Base-by-base conservation (phyloP, 2,888 invertebrate species). In the Melieria omissa region DNA sequence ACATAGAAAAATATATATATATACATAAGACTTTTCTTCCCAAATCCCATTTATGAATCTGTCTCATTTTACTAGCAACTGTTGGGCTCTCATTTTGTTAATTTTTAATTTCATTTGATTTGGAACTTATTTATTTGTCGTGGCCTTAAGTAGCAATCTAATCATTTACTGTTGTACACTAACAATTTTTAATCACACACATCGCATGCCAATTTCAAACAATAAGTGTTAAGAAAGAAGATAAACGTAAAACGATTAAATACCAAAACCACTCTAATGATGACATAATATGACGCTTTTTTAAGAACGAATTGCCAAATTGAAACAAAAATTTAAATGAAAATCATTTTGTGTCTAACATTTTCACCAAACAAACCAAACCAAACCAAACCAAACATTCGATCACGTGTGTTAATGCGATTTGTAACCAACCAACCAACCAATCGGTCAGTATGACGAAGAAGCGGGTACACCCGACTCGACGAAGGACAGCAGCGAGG, bases 401-500 rank as follows among this genome's bases (percentile, higher is more conserved):
- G 61, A 42, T 52, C 60, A 67, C 58, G 57, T 67, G 67, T 60
- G 52, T 44, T 44, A 10, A 14, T 16, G 16, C 65, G 44, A 65
- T 55, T 16, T 54, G 45, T 55, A 55, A 65, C 46, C 61, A 16
- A 61, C 47, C 46, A 63, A 47, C 41, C 66, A 47, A 41, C 57
- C 46, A 41, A 47, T 46, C 46, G 65, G 10, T 14, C 80, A 86
- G 87, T 86, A 85, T 78, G 87, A 87, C 79, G 87, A 87, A 87
- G 89, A 89, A 79, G 72, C 76, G 81, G 89, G 88, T 79, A 88
- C 88, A 78, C 88, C 88, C 78, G 88, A 88, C 74, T 88, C 88
- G 80, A 87, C 88, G 79, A 87, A 88, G 83, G 90, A 90, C 87
- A 92, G 84, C 81, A 82, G 80, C 76, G 86, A 86, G 79, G 85